Evolutionary conservation across 2,797 vertebrate species (phyloP), one percentile per base, ranked within the genome.

Genomic region (Euphonia xanthogaster): DNA sequence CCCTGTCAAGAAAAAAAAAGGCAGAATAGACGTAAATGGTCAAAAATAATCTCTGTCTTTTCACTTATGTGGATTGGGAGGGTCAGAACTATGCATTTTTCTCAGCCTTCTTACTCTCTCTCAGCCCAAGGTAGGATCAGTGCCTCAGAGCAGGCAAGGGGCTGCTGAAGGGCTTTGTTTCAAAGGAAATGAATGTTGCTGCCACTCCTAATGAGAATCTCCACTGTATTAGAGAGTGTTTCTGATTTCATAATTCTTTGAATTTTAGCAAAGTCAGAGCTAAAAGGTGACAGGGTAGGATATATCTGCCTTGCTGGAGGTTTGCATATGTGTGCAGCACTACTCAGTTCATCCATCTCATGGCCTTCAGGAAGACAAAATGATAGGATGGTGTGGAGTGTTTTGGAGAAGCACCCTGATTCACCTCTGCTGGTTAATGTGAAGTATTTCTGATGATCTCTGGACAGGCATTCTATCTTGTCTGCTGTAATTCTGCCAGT

Each of bases 61-160:
- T 95, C 79, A 84, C 63, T 96, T 70, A 47, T 2, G 17, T 70
- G 83, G 82, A 95, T 97, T 95, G 94, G 91, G 57, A 95, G 95
- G 87, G 92, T 96, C 93, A 97, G 95, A 98, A 73, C 67, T 95
- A 86, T 96, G 89, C 76, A 84, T 97, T 97, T 98, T 96, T 95
- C 96, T 97, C 76, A 96, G 83, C 62, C 51, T 84, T 91, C 57
- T 90, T 94, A 72, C 62, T 76, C 63, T 94, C 71, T 96, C 95
- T 94, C 80, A 94, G 91, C 57, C 60, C 88, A 75, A 93, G 63
- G 89, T 73, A 93, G 93, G 86, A 96, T 96, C 73, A 82, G 1
- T 90, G 75, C 57, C 79, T 96, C 84, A 76, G 47, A 94, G 86
- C 57, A 96, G 71, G 66, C 44, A 74, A 84, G 75, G 72, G 33